A percentile compares a stretch with the other conserved stretches of the same genome.
Conservation (phyloP, 2,113 vertebrate species). For the Solea solea region DNA sequence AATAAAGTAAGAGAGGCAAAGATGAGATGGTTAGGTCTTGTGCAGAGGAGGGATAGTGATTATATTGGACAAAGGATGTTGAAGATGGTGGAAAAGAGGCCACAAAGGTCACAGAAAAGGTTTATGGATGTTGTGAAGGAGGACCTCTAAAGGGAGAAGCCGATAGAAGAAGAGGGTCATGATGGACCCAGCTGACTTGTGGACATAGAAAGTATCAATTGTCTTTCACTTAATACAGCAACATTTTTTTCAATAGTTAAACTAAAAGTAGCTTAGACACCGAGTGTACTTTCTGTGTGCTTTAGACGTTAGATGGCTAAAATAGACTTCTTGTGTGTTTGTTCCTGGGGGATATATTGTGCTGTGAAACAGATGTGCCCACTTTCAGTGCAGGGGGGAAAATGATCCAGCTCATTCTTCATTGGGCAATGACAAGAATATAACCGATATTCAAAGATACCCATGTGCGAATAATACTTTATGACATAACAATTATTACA, state of each 20-base stretch:
- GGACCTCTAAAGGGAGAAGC: too few species aligned
- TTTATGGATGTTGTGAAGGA: too few species aligned
- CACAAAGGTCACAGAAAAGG: too few species aligned
- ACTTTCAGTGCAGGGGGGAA: constrained; percentile 1
- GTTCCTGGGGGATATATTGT: constrained; percentile 9
- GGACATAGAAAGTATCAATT: too few species aligned
- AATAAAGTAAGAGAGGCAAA: too few species aligned
- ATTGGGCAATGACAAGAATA: not conserved
- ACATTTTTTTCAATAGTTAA: not conserved
- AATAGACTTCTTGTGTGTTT: not conserved
- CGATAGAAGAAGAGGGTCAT: too few species aligned
- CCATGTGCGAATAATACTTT: not conserved
- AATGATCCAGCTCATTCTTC: constrained; percentile 17
- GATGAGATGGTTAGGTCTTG: too few species aligned
- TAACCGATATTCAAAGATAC: not conserved
- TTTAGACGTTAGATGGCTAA: not conserved
- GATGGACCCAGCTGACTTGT: too few species aligned
- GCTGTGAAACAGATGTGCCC: constrained; percentile 18
- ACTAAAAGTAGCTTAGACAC: not conserved
- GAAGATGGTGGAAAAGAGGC: too few species aligned
- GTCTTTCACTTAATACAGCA: too few species aligned
- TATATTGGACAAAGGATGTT: too few species aligned
- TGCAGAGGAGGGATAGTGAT: too few species aligned
- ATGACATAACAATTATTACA: not conserved
- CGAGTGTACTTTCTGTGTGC: not conserved